These are phyloP conservation scores for Papio anubis DNA, from an alignment of 2,113 vertebrate species.

Conservation along the genomic window DNA sequence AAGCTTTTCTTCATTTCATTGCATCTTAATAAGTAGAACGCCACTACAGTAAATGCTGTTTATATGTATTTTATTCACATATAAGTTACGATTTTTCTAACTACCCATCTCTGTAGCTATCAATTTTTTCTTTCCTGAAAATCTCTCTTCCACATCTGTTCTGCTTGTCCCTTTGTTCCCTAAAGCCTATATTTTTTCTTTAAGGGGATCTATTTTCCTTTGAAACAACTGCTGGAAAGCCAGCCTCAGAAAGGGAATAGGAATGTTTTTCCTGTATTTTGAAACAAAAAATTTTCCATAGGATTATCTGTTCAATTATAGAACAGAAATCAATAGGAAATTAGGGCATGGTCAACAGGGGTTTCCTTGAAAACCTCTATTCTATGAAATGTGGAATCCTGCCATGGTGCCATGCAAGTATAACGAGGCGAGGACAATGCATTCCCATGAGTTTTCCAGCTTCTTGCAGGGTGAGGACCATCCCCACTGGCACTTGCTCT, in stretches of 20 bases:
- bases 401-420: neutral
- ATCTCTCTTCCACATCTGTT: neutral
- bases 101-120: neutral
- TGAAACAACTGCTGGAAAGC: neutral
- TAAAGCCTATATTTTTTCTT: neutral
- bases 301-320: neutral
- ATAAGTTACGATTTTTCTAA: slow-evolving; percentile 13
- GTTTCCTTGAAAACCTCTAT: neutral
- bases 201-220: neutral
- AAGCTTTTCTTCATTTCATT: neutral
- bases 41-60: neutral
- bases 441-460: neutral
- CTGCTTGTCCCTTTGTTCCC: neutral
- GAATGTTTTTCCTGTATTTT: slow-evolving; percentile 20
- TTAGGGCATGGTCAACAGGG: neutral
- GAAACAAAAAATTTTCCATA: neutral
- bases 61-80: slow-evolving; percentile 43
- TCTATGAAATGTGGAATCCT: neutral
- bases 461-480: neutral
- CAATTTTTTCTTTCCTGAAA: slow-evolving; percentile 1
- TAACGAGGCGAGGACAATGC: neutral
- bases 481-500: fast-evolving
- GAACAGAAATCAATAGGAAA: slow-evolving; percentile 25
- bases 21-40: neutral
- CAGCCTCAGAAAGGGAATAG: slow-evolving; percentile 14